These are phyloP conservation scores for Aplodontia rufa DNA, from an alignment of 2,113 vertebrate species.

Conservation along the genomic window DNA sequence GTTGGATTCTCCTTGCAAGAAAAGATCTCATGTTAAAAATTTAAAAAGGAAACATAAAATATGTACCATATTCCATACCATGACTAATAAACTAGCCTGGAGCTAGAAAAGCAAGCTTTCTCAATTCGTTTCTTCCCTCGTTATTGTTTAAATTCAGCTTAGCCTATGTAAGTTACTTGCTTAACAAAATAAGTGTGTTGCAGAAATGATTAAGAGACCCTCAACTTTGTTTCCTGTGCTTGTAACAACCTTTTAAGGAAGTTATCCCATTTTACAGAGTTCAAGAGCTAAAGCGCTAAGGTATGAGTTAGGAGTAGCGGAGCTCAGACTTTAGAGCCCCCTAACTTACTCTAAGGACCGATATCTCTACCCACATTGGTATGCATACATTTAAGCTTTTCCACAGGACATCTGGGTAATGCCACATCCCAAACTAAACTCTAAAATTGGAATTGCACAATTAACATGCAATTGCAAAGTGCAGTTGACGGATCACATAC, in stretches of 20 bases:
- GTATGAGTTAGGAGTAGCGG: not conserved
- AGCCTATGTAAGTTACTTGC: not conserved
- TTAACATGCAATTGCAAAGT: not conserved
- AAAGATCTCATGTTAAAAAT: not conserved
- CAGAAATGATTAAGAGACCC: not conserved
- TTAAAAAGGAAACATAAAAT: not conserved
- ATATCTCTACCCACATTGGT: not conserved
- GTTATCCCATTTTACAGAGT: not conserved
- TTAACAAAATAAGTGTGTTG: not conserved
- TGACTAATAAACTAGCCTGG: not conserved
- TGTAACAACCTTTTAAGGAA: not conserved
- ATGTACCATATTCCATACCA: not conserved
- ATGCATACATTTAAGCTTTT: not conserved
- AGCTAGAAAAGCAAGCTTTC: not conserved
- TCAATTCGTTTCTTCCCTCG: not conserved
- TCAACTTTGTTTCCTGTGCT: not conserved
- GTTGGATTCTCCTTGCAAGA: slow-evolving; percentile 14
- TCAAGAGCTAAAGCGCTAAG: not conserved
- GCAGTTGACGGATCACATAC: not conserved
- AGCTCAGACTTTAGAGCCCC: not conserved
- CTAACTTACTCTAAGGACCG: not conserved
- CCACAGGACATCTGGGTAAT: not conserved
- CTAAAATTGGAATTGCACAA: not conserved
- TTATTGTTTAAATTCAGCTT: not conserved
- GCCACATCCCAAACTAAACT: not conserved